Percentiles rank a stretch among this genome's conserved stretches.
Evolutionary conservation across 2,888 invertebrate genomes (phyloP).

Genomic region (Acronicta aceris): DNA sequence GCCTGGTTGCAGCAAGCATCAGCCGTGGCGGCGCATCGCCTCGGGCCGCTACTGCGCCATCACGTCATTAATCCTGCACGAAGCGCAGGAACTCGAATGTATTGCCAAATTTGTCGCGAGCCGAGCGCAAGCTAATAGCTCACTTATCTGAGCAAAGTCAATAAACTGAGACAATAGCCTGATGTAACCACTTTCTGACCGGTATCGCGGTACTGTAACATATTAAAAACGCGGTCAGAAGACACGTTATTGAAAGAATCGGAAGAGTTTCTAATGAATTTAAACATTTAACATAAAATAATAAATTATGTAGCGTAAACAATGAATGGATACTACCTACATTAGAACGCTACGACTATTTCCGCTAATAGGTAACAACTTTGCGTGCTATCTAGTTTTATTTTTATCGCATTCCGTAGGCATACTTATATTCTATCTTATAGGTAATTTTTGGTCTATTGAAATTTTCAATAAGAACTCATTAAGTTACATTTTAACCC

Average conservation of each 20-base stretch:
- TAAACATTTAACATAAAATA: background rate
- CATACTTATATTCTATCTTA: too few species aligned
- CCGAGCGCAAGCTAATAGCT: slow-evolving; percentile 59
- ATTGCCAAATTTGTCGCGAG: slow-evolving; percentile 65
- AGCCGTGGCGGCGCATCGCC: slow-evolving; percentile 14
- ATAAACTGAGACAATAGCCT: slow-evolving; percentile 65
- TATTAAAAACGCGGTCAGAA: slow-evolving; percentile 23
- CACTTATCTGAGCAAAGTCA: slow-evolving; percentile 66
- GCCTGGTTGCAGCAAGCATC: too few species aligned
- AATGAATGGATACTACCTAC: too few species aligned
- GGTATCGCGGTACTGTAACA: slow-evolving; percentile 36
- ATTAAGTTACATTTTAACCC: too few species aligned
- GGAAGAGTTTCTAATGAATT: slow-evolving; percentile 22
- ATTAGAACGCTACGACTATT: too few species aligned
- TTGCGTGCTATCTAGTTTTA: too few species aligned
- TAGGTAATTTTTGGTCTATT: too few species aligned
- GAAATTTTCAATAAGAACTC: too few species aligned
- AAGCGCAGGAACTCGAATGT: slow-evolving; percentile 49
- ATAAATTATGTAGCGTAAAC: background rate
- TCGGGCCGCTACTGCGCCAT: slow-evolving; percentile 49
- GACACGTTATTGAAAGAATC: slow-evolving; percentile 26
- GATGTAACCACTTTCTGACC: slow-evolving; percentile 58
- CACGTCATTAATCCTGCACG: slow-evolving; percentile 53
- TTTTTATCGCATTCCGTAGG: too few species aligned
- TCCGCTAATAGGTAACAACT: too few species aligned